Evolutionary conservation across 2,888 invertebrate species (phyloP).

Genomic region (Hirtodrosophila histrioides): DNA sequence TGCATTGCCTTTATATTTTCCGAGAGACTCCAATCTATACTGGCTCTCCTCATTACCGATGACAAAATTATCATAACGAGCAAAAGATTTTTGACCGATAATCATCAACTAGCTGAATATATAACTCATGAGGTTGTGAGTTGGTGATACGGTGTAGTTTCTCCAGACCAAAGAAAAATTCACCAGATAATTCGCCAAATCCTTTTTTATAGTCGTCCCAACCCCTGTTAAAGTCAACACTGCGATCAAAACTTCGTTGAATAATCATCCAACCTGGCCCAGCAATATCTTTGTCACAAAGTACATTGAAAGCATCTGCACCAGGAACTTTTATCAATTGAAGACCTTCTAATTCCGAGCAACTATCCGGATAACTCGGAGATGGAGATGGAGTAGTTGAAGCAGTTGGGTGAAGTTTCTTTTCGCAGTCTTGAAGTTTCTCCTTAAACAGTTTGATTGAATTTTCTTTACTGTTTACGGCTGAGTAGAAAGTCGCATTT

Average conservation of each 20-base stretch:
- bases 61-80: slow-evolving; percentile 3
- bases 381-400: too few relatives aligned
- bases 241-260: too few relatives aligned
- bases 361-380: neutral
- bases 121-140: neutral
- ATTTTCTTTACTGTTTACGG: neutral
- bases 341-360: neutral
- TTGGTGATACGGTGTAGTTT: too few relatives aligned
- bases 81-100: accelerated
- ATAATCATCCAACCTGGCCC: too few relatives aligned
- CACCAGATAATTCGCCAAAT: slow-evolving; percentile 67
- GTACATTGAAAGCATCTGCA: neutral
- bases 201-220: too few relatives aligned
- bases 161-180: too few relatives aligned
- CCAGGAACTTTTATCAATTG: neutral
- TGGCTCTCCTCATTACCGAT: neutral
- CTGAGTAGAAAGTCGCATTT: too few relatives aligned
- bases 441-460: too few relatives aligned
- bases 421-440: too few relatives aligned
- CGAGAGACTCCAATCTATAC: slow-evolving; percentile 16
- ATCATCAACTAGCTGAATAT: neutral
- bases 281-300: too few relatives aligned
- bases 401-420: too few relatives aligned
- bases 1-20: neutral
- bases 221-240: too few relatives aligned